Evolutionary conservation across 2,113 vertebrate species (phyloP).

Genomic region (Rhinichthys klamathensis): DNA sequence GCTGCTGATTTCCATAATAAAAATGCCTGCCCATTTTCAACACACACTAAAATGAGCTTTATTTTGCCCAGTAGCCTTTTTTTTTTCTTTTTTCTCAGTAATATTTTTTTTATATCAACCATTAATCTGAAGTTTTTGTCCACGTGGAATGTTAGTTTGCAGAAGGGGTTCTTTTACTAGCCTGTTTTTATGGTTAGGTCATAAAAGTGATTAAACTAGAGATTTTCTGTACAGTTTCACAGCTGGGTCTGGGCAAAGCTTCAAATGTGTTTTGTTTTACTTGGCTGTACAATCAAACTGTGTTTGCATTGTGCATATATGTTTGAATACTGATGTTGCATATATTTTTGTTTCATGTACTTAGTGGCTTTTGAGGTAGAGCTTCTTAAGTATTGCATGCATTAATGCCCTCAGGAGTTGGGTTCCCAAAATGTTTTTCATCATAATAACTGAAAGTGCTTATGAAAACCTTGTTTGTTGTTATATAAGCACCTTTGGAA

Average conservation of each 20-base stretch:
- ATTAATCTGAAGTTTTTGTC: background rate
- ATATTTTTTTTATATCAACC: background rate
- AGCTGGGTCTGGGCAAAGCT: background rate
- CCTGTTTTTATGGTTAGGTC: background rate
- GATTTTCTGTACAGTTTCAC: background rate
- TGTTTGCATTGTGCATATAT: constrained; percentile 22
- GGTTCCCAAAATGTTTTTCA: constrained; percentile 42
- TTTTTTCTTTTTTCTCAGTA: background rate
- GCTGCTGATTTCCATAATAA: background rate
- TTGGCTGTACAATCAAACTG: constrained; percentile 29
- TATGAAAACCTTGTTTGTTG: constrained; percentile 13
- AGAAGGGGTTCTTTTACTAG: background rate
- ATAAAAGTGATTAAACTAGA: background rate
- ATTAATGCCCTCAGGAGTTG: background rate
- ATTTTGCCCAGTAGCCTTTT: background rate
- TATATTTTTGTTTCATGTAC: constrained; percentile 19
- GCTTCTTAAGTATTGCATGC: background rate
- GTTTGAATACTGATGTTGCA: background rate
- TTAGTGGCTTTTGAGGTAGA: constrained; percentile 36
- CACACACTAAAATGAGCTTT: background rate
- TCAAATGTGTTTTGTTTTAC: constrained; percentile 1
- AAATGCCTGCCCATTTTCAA: background rate
- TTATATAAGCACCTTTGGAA: background rate
- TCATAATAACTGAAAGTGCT: constrained; percentile 37
- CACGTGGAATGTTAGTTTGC: background rate